Evolutionary conservation across 1,140 invertebrate species (phyloP).

Genomic region (Drosophila novamexicana): DNA sequence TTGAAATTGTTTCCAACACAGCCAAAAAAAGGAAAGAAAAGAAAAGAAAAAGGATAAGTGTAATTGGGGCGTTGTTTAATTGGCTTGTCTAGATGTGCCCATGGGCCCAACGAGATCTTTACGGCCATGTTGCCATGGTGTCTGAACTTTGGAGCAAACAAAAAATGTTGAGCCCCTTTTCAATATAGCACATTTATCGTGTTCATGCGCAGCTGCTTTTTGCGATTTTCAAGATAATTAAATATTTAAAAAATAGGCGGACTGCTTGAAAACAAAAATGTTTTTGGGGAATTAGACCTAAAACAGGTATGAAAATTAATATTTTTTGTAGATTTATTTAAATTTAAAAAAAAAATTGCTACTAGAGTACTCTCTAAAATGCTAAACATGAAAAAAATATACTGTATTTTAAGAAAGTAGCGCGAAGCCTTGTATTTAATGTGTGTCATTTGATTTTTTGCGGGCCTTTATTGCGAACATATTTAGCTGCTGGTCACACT

Average conservation of each 20-base stretch:
- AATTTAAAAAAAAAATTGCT: neutral
- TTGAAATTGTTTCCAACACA: conserved; percentile 65
- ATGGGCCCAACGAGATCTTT: conserved; percentile 38
- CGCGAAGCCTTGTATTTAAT: neutral
- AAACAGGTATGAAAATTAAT: neutral
- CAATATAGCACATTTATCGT: neutral
- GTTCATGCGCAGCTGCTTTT: conserved; percentile 2
- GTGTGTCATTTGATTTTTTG: neutral
- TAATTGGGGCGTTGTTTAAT: conserved; percentile 57
- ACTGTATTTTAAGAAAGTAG: too few relatives aligned
- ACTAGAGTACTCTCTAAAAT: too few relatives aligned
- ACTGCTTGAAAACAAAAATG: too few relatives aligned
- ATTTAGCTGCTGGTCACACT: conserved; percentile 6
- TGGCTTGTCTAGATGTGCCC: conserved; percentile 49
- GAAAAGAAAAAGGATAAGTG: conserved; percentile 24
- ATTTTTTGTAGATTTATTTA: conserved; percentile 31
- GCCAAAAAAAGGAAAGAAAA: conserved; percentile 23
- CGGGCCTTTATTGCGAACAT: neutral
- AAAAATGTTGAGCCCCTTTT: conserved; percentile 1
- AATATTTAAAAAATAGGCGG: neutral
- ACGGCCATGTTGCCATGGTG: conserved; percentile 56
- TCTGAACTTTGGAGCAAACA: conserved; percentile 20
- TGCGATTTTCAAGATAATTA: neutral
- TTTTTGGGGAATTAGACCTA: neutral
- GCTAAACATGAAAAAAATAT: too few relatives aligned